Percentiles rank a stretch among this genome's conserved stretches.
These are phyloP conservation scores for Tanypteryx hageni DNA, from an alignment of 2,888 invertebrate species.

Conservation along the genomic window DNA sequence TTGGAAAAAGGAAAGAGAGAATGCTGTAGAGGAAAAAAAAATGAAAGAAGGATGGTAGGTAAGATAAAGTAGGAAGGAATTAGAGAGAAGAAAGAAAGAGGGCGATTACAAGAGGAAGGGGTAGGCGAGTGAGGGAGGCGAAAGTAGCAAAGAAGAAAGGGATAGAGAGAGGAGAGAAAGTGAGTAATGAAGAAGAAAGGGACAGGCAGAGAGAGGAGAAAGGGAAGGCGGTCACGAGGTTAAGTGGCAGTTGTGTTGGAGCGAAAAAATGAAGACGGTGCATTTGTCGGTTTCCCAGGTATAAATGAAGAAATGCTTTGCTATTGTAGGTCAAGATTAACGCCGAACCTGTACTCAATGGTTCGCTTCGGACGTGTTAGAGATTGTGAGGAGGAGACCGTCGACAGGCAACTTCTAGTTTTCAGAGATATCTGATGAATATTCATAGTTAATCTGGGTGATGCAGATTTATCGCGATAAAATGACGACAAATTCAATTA, in stretches of 20 bases:
- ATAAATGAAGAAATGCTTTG: not conserved
- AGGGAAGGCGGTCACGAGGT: conserved; percentile 47
- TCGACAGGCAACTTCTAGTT: too few species aligned
- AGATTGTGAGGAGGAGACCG: not conserved
- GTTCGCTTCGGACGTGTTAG: not conserved
- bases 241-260: not conserved
- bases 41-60: too few species aligned
- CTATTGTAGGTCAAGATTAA: conserved; percentile 11
- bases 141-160: not conserved
- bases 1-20: not conserved
- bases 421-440: too few species aligned
- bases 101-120: not conserved
- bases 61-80: too few species aligned
- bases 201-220: not conserved
- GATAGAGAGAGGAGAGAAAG: not conserved
- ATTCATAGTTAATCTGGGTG: too few species aligned
- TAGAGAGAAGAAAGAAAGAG: too few species aligned
- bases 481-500: too few species aligned
- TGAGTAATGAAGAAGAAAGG: too few species aligned
- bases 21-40: not conserved
- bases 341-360: not conserved
- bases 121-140: not conserved
- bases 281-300: not conserved
- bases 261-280: not conserved
- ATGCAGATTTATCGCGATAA: too few species aligned